phyloP scores from a whole-genome alignment of 2,797 vertebrate genomes.

The Mus minutoides region DNA sequence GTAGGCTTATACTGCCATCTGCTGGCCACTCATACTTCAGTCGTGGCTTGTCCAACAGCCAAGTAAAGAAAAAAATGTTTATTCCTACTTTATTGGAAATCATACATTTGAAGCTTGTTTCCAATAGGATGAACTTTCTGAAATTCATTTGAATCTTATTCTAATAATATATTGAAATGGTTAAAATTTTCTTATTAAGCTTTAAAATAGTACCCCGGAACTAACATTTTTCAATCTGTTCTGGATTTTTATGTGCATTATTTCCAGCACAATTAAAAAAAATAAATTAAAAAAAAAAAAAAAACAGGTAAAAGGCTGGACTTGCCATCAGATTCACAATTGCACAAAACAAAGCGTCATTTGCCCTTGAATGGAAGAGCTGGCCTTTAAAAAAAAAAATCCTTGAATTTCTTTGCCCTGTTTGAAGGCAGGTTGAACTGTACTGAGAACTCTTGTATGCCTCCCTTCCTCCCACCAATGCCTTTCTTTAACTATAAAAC shows the following conservation, averaged over 20 bases:
- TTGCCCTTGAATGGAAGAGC: constrained; percentile 20
- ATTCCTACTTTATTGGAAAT: constrained; percentile 37
- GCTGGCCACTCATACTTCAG: constrained; percentile 63
- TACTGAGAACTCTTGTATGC: background rate
- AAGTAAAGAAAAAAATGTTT: background rate
- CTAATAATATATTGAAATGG: constrained; percentile 52
- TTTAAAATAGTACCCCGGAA: constrained; percentile 56
- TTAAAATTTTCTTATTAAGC: constrained; percentile 54
- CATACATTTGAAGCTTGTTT: constrained; percentile 52
- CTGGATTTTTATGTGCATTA: constrained; percentile 54
- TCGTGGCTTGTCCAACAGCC: background rate
- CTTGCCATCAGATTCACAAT: constrained; percentile 52
- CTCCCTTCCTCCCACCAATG: constrained; percentile 65
- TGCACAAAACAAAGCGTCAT: constrained; percentile 40
- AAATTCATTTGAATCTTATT: constrained; percentile 14
- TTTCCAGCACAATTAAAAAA: constrained; percentile 62
- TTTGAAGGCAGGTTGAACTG: constrained; percentile 26
- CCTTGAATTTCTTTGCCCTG: constrained; percentile 12
- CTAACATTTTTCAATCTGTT: constrained; percentile 41
- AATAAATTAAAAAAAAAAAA: constrained; percentile 19
- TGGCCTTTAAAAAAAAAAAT: constrained; percentile 2
- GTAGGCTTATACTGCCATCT: constrained; percentile 86
- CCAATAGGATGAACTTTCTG: constrained; percentile 21
- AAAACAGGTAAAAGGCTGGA: background rate
- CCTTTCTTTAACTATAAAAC: constrained; percentile 75